Percentiles rank a stretch among this genome's conserved stretches.
These are phyloP conservation scores for Phoenoteleia sp. DNA, from an alignment of 2,888 invertebrate genomes.

Conservation along the genomic window DNA sequence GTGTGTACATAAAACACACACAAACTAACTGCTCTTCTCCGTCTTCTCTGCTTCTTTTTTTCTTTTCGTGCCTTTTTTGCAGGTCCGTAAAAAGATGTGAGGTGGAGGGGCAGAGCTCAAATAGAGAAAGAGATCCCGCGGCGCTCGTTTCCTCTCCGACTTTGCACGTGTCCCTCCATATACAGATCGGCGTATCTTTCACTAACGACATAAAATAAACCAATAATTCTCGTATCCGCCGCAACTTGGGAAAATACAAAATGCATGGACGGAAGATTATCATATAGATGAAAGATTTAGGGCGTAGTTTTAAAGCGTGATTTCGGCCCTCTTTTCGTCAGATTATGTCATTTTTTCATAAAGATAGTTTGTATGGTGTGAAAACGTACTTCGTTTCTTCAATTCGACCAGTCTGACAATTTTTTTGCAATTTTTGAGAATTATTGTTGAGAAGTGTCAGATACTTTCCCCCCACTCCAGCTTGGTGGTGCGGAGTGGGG, in stretches of 20 bases:
- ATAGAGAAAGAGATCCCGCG: constrained; percentile 81
- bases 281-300: constrained; percentile 31
- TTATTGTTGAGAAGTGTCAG: too few relatives aligned
- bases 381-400: background rate
- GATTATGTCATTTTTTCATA: background rate
- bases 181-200: constrained; percentile 43
- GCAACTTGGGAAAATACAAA: constrained; percentile 22
- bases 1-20: background rate
- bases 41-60: background rate
- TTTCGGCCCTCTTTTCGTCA: background rate
- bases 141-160: constrained; percentile 76
- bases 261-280: constrained; percentile 9
- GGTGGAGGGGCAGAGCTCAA: constrained; percentile 71
- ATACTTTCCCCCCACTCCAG: too few relatives aligned
- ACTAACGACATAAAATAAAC: constrained; percentile 54
- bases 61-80: constrained; percentile 26
- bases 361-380: background rate
- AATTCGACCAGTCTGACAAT: background rate
- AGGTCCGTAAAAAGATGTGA: constrained; percentile 8
- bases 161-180: constrained; percentile 43
- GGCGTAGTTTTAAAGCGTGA: constrained; percentile 17
- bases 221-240: constrained; percentile 24
- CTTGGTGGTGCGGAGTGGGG: too few relatives aligned
- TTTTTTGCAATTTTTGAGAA: too few relatives aligned
- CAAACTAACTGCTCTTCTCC: background rate